Evolutionary conservation across 2,797 vertebrate genomes (phyloP).

Genomic region (Columba guinea): DNA sequence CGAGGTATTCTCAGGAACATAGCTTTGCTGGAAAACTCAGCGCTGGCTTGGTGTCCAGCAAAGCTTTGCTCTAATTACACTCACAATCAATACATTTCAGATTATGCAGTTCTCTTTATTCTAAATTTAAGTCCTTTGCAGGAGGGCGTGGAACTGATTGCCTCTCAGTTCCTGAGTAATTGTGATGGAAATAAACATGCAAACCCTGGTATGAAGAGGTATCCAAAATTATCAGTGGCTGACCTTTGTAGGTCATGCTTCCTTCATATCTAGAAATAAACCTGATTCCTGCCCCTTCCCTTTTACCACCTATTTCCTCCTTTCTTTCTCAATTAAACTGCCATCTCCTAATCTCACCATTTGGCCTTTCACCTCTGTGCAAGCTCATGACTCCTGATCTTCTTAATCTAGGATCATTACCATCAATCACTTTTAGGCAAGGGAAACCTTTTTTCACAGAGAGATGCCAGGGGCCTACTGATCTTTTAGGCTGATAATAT

Average conservation of each 20-base stretch:
- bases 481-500: background rate
- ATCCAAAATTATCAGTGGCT: background rate
- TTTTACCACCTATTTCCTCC: background rate
- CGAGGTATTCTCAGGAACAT: background rate
- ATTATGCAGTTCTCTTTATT: background rate
- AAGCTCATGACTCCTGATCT: slow-evolving; percentile 35
- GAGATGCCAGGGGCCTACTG: background rate
- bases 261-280: background rate
- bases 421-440: slow-evolving; percentile 20
- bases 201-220: background rate
- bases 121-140: background rate
- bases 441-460: background rate
- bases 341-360: background rate
- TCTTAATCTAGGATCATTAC: slow-evolving; percentile 52
- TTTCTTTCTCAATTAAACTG: slow-evolving; percentile 24
- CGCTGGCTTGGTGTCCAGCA: background rate
- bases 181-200: background rate
- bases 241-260: background rate
- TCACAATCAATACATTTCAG: background rate
- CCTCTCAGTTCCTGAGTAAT: background rate
- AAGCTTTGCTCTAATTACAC: background rate
- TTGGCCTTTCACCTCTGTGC: slow-evolving; percentile 26
- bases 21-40: background rate
- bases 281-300: background rate
- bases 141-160: background rate